phyloP scores from a whole-genome alignment of 2,888 invertebrate species.

The Volucella inflata region DNA sequence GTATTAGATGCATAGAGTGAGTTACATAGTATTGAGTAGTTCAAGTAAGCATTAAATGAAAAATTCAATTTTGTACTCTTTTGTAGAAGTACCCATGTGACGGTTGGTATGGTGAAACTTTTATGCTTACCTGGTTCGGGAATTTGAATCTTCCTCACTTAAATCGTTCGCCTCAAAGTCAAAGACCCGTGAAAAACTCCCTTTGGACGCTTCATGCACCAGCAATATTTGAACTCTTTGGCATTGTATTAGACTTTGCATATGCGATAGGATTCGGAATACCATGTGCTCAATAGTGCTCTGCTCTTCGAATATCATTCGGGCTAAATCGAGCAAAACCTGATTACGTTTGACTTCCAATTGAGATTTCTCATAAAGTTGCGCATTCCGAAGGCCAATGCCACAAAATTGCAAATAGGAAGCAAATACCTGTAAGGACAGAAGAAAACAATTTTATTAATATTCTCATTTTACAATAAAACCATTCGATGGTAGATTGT shows the following conservation, averaged over 20 bases:
- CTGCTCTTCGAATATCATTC: constrained; percentile 98
- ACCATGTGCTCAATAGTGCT: constrained; percentile 98
- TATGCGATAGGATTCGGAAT: constrained; percentile 95
- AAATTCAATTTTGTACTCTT: neutral
- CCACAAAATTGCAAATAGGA: constrained; percentile 98
- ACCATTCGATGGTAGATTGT: neutral
- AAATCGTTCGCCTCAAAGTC: constrained; percentile 96
- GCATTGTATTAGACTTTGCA: constrained; percentile 96
- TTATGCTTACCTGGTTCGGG: constrained; percentile 87
- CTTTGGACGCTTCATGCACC: constrained; percentile 95
- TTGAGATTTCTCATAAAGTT: constrained; percentile 97
- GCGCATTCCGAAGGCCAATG: constrained; percentile 97
- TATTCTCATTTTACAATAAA: neutral
- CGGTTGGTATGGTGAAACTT: neutral
- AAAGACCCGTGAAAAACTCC: constrained; percentile 96
- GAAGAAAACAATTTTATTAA: neutral
- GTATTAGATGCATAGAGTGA: neutral
- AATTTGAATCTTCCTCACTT: constrained; percentile 91
- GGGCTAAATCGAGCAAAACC: constrained; percentile 95
- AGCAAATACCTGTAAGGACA: constrained; percentile 88
- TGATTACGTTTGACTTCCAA: constrained; percentile 97
- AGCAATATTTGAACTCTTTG: constrained; percentile 97
- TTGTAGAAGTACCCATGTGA: constrained; percentile 18
- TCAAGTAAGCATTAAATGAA: neutral
- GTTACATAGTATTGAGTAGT: too few species aligned